Evolutionary conservation across 2,888 invertebrate species (phyloP), one percentile per base, ranked within the genome.

Genomic region (Chironomus tentans): DNA sequence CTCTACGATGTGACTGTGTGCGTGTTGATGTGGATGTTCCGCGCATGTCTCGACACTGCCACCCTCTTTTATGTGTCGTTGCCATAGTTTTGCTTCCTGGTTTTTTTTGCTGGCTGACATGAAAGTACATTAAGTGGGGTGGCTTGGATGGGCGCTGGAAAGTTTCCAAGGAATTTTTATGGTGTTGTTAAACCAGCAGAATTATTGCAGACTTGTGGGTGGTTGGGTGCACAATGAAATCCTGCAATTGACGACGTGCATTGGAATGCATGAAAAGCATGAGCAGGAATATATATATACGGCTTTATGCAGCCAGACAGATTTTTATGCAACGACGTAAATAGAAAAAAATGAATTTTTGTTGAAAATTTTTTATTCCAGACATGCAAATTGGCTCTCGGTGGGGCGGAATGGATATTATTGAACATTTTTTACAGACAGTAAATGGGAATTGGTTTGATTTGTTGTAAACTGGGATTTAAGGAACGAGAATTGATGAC

Each of bases 61-160:
- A 28, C 68, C 68, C 38, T 68, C 68, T 46, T 38, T 68, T 68
- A 10, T 38, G 24, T 68, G 24, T 28, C 47, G 70, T 70, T 70
- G 46, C 47, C 70, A 70, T 70, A 70, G 70, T 47, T 70, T 70
- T 70, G 65, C 65, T 71, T 71, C 71, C 71, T 56, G 71, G 7
- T 71, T 71, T 28, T 21, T 7, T 56, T 56, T 15, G n/a, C n/a
- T 50, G 13, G 50, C 50, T 50, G 28, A 28, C 28, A 28, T 4
- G 6, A 28, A 38, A 10, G 38, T 38, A 38, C 38, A 7, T 68
- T 15, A 56, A 71, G 28, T 71, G 71, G 22, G 71, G 71, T 71
- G 50, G 71, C 2, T 2, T 50, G 50, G 24, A 12, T 6, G 22
- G 71, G 24, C 65, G 65, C 24, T 21, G 22, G 22, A 65, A 65